Evolutionary conservation across 2,113 vertebrate species (phyloP), one percentile per base, ranked within the genome.

Genomic region (Saguinus imperator): DNA sequence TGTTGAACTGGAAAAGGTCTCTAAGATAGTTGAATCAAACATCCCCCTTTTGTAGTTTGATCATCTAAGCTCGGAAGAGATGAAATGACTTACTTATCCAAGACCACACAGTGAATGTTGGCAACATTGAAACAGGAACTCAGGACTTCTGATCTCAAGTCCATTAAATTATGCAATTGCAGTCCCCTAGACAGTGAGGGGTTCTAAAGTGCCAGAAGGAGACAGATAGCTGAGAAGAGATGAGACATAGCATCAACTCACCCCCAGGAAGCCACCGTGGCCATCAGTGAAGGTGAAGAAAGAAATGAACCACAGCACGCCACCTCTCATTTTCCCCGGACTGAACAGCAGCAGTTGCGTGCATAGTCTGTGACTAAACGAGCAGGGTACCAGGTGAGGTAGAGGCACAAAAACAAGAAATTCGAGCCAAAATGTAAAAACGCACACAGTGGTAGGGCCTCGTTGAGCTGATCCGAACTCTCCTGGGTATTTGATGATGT

Each of bases 241-340:
- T 0, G 0, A 20, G 18, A 14, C 48, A 3, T 21, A 43, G 61
- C 0, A 3, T 20, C 58, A 40, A 68, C 97, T 98, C 40, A 98
- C 98, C 96, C 23, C 76, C 45, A 81, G 73, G 81, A 96, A 57
- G 68, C 6, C 20, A 1, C 25, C 0, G 0, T 0, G 5, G 35
- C 52, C 58, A 37, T 73, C 17, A 0, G 10, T 57, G 68, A 93
- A 8, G 0, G 6, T 45, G 92, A 97, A 66, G 68, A 95, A 32
- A 43, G 55, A 55, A 14, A 97, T 1, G 52, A 98, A 43, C 91
- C 94, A 96, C 61, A 96, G 4, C 9, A 25, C 1, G 1, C 3
- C 8, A 14, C 40, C 43, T 82, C 18, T 86, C 98, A 97, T 98
- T 40, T 43, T 97, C 29, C 21, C 25, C 5, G 68, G 57, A 40